Evolutionary conservation across 2,113 vertebrate genomes (phyloP).

Genomic region (Oreochromis niloticus): DNA sequence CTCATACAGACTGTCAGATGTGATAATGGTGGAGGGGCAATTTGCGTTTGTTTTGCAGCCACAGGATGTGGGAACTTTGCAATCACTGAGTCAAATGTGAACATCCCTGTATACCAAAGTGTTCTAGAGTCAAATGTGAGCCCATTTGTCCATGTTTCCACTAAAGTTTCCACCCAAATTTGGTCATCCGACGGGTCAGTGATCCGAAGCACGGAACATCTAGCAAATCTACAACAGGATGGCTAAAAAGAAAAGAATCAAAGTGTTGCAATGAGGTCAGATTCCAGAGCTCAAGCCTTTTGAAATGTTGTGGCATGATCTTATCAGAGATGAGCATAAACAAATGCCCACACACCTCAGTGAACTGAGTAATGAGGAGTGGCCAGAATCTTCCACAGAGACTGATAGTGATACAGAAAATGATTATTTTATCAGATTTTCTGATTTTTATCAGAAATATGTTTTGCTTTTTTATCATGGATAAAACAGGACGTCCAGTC

Average conservation of each 20-base stretch:
- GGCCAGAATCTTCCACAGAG: neutral
- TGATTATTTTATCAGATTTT: neutral
- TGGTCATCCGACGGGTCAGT: accelerated
- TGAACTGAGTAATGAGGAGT: neutral
- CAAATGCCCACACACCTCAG: neutral
- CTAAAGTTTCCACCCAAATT: neutral
- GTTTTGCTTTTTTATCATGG: neutral
- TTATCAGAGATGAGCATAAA: neutral
- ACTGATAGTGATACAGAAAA: neutral
- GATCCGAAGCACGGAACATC: neutral
- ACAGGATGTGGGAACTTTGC: neutral
- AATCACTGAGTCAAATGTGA: neutral
- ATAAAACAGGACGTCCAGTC: neutral
- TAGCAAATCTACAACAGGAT: neutral
- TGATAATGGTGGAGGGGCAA: neutral
- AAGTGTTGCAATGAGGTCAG: neutral
- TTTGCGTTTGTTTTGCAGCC: neutral
- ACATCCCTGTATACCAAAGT: neutral
- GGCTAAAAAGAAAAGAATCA: neutral
- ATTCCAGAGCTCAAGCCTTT: neutral
- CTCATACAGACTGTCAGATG: neutral
- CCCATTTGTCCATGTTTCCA: neutral
- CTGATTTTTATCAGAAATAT: neutral
- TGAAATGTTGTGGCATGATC: neutral
- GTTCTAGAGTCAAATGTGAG: neutral